Evolutionary conservation across 2,113 vertebrate genomes (phyloP).

Genomic region (Phylloscopus trochiloides): DNA sequence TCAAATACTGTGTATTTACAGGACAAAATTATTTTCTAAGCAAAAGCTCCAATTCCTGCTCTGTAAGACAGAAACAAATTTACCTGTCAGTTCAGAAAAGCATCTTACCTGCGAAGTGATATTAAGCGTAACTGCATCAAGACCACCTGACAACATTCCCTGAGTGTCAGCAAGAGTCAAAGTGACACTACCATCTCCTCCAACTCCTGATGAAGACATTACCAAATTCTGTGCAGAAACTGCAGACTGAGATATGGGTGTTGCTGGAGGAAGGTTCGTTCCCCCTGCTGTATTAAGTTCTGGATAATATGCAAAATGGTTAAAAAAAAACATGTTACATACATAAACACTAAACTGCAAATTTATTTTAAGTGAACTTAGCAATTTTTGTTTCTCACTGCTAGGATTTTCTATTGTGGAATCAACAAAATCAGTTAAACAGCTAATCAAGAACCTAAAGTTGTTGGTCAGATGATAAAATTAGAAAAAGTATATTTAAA

Average conservation of each 20-base stretch:
- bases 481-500: not conserved
- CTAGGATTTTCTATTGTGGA: not conserved
- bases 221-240: slow-evolving; percentile 86
- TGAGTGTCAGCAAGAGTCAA: slow-evolving; percentile 93
- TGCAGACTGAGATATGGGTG: slow-evolving; percentile 82
- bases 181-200: slow-evolving; percentile 88
- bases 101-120: slow-evolving; percentile 86
- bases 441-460: not conserved
- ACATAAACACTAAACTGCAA: not conserved
- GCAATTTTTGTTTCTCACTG: not conserved
- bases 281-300: slow-evolving; percentile 75
- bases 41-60: not conserved
- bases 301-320: not conserved
- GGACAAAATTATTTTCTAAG: not conserved
- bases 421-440: not conserved
- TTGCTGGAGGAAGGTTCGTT: slow-evolving; percentile 76
- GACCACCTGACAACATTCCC: slow-evolving; percentile 83
- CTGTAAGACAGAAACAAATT: not conserved
- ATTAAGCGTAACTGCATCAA: slow-evolving; percentile 93
- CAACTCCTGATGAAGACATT: slow-evolving; percentile 88
- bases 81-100: not conserved
- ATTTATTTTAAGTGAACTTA: not conserved
- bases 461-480: not conserved
- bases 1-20: not conserved
- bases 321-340: not conserved